phyloP scores from a whole-genome alignment of 1,140 invertebrate genomes.

The Trichogramma pretiosum region DNA sequence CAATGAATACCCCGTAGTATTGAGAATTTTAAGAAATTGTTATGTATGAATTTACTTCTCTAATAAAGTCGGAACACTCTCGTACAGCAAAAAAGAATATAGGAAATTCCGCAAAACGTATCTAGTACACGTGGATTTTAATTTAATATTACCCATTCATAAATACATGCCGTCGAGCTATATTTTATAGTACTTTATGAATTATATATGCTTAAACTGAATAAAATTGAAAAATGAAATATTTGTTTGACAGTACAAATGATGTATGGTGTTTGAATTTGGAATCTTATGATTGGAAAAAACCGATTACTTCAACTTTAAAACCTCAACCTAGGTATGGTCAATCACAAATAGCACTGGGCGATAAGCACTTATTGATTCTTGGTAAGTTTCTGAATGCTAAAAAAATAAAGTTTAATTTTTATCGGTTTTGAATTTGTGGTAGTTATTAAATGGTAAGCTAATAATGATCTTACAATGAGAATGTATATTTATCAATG shows the following conservation, averaged over 20 bases:
- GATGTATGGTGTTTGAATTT: constrained; percentile 86
- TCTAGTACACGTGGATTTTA: too few relatives aligned
- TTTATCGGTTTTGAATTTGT: neutral
- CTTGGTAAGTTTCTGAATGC: constrained; percentile 46
- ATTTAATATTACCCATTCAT: neutral
- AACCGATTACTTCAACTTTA: constrained; percentile 57
- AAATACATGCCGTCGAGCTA: too few relatives aligned
- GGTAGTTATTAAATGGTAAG: neutral
- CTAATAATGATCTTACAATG: neutral
- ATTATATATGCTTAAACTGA: constrained; percentile 23
- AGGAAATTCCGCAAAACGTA: too few relatives aligned
- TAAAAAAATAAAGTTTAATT: constrained; percentile 7
- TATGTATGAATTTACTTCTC: too few relatives aligned
- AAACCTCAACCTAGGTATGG: constrained; percentile 79
- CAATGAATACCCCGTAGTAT: too few relatives aligned
- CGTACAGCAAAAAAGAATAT: too few relatives aligned
- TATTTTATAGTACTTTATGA: neutral
- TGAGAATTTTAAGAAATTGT: too few relatives aligned
- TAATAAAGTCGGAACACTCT: too few relatives aligned
- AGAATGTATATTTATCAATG: too few relatives aligned
- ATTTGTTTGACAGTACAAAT: constrained; percentile 62
- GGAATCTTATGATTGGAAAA: constrained; percentile 64
- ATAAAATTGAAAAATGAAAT: too few relatives aligned
- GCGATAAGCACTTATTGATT: constrained; percentile 61
- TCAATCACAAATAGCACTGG: constrained; percentile 73